Conservation (phyloP, 2,113 vertebrate genomes). For the Formicarius rufipectus region DNA sequence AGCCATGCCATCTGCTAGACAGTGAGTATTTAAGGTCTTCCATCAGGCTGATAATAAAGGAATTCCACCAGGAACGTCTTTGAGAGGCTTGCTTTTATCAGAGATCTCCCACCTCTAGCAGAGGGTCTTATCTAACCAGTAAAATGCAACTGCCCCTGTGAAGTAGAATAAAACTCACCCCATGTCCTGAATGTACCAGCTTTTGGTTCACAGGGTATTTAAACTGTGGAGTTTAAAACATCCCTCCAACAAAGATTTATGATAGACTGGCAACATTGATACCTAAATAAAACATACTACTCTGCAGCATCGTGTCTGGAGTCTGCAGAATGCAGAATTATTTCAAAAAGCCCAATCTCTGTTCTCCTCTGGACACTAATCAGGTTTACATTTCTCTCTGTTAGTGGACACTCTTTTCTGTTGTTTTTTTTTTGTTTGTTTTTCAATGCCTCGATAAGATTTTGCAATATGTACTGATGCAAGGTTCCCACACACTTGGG, state of each 20-base stretch:
- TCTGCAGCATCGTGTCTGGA: not conserved
- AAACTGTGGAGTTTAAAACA: not conserved
- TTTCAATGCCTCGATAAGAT: not conserved
- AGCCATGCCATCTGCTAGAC: accelerated
- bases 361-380: not conserved
- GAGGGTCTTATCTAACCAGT: not conserved
- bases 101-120: not conserved
- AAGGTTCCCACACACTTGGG: not conserved
- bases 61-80: not conserved
- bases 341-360: not conserved
- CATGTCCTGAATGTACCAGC: not conserved
- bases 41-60: not conserved
- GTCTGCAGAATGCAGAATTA: not conserved
- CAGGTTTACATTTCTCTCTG: not conserved
- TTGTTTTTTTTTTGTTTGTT: not conserved
- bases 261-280: not conserved
- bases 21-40: not conserved
- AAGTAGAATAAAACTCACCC: not conserved
- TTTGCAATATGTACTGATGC: not conserved
- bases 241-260: not conserved
- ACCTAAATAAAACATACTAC: not conserved
- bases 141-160: not conserved
- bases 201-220: not conserved
- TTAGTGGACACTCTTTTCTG: not conserved
- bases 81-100: not conserved